phyloP scores from a whole-genome alignment of 1,140 invertebrate species.

The Dendrolimus kikuchii region DNA sequence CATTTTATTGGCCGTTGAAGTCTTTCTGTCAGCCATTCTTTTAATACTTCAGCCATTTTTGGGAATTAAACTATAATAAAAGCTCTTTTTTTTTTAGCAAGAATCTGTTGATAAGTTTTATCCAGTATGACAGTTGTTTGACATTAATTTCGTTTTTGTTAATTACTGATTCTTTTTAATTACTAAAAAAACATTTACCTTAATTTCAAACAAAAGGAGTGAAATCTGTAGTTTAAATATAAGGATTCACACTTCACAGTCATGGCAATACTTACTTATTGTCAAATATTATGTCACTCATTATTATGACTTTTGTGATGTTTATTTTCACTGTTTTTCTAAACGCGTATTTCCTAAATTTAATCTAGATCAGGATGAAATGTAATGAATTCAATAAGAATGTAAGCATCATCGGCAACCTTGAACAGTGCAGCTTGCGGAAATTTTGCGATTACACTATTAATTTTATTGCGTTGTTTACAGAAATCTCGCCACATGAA shows the following conservation, averaged over 20 bases:
- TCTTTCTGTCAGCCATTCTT: conserved; percentile 57
- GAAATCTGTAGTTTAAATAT: no score
- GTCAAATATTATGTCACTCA: conserved; percentile 23
- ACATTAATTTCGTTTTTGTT: no score
- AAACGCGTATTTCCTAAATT: conserved; percentile 38
- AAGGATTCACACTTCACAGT: no score
- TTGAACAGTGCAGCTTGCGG: neutral
- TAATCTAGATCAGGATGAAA: conserved; percentile 47
- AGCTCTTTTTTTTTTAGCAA: neutral
- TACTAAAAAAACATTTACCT: conserved; percentile 4
- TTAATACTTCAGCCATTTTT: conserved; percentile 58
- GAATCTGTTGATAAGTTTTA: no score
- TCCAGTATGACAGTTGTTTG: no score
- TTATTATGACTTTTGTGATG: conserved; percentile 70
- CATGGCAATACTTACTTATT: no score
- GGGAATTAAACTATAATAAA: conserved; percentile 4
- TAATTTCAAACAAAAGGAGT: neutral
- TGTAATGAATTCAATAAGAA: conserved; percentile 56
- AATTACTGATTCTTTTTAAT: no score
- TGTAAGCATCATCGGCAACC: conserved; percentile 26
- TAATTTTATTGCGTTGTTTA: conserved; percentile 39
- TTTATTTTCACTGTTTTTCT: conserved; percentile 64
- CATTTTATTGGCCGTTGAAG: conserved; percentile 45
- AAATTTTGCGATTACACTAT: conserved; percentile 7
- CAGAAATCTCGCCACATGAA: conserved; percentile 60